phyloP scores from a whole-genome alignment of 2,797 vertebrate species.

The Myotis findleyi region DNA sequence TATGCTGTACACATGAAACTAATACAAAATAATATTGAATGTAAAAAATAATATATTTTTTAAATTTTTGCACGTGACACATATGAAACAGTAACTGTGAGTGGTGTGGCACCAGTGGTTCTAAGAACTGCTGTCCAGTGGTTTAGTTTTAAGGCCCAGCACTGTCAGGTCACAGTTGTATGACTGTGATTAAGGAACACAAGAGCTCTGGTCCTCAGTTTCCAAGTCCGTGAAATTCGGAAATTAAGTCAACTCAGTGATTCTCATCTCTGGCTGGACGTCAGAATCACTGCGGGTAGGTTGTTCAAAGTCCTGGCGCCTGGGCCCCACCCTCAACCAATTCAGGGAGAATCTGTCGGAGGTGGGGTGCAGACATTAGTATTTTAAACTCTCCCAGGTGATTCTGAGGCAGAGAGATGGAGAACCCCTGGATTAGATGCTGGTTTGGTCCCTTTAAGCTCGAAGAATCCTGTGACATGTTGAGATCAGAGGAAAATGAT shows the following conservation, averaged over 20 bases:
- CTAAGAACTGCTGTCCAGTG: too few species aligned
- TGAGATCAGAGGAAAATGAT: constrained; percentile 21
- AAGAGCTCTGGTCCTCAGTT: neutral
- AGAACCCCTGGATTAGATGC: neutral
- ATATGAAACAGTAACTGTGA: neutral
- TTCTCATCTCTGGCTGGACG: neutral
- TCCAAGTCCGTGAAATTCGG: neutral
- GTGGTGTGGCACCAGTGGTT: neutral
- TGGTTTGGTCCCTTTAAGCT: neutral
- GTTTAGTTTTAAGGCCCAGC: neutral
- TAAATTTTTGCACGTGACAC: neutral
- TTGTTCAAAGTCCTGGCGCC: neutral
- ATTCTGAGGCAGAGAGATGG: neutral
- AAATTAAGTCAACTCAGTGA: neutral
- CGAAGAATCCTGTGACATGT: neutral
- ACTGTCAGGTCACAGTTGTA: neutral
- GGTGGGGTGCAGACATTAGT: too few species aligned
- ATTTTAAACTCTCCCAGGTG: neutral
- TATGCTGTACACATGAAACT: neutral
- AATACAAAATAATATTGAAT: neutral
- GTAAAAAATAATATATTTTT: neutral
- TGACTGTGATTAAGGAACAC: neutral
- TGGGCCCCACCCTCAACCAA: neutral
- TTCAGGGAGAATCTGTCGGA: neutral
- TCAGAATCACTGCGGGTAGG: neutral